These are phyloP conservation scores for Empis stercorea DNA, from an alignment of 2,888 invertebrate genomes.

Conservation along the genomic window DNA sequence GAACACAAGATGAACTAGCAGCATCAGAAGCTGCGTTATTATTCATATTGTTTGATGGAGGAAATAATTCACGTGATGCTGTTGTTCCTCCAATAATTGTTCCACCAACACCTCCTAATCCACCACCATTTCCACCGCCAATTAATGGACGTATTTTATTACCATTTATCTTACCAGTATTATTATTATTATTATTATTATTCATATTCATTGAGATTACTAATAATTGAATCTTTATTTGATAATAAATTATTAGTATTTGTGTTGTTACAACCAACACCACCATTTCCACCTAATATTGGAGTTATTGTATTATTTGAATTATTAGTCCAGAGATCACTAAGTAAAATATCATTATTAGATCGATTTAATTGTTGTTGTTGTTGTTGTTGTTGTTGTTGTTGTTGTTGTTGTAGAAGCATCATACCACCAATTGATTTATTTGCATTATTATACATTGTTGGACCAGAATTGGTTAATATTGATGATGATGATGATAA, in stretches of 20 bases:
- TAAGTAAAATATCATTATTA: constrained; percentile 25
- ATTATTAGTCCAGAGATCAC: constrained; percentile 32
- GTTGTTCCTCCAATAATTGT: background rate
- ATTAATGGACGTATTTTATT: background rate
- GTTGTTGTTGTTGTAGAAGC: too few relatives aligned
- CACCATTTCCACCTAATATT: background rate
- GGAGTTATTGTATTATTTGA: constrained; percentile 4
- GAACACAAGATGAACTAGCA: constrained; percentile 32
- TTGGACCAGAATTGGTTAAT: constrained; percentile 2
- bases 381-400: constrained; percentile 14
- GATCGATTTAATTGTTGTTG: constrained; percentile 15
- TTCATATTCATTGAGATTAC: constrained; percentile 4
- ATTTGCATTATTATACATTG: constrained; percentile 8
- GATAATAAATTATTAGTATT: constrained; percentile 1
- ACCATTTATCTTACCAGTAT: background rate
- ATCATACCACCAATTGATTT: constrained; percentile 9
- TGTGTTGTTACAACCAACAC: too few relatives aligned
- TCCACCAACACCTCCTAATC: too few relatives aligned
- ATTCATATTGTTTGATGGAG: background rate
- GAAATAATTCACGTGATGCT: constrained; percentile 3
- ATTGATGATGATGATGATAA: constrained; percentile 12
- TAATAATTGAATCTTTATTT: constrained; percentile 4
- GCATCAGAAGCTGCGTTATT: background rate
- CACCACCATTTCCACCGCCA: constrained; percentile 3
- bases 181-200: too few relatives aligned